Evolutionary conservation across 2,113 vertebrate species (phyloP).

Genomic region (Limnothrissa miodon): DNA sequence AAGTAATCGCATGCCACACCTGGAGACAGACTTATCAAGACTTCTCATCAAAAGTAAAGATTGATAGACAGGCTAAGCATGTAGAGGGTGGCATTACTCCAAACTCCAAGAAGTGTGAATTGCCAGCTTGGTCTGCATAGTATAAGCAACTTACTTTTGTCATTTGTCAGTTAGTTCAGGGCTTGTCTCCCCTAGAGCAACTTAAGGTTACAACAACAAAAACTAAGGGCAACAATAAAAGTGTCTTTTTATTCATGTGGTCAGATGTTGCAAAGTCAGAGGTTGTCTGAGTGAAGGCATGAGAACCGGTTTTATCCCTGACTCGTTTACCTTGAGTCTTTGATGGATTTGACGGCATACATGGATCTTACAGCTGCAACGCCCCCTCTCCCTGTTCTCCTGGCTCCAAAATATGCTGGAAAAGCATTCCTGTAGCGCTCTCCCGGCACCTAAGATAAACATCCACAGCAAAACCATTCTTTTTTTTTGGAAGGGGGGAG

Average conservation of each 20-base stretch:
- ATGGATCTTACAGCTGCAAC: not conserved
- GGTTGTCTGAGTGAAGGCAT: not conserved
- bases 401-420: not conserved
- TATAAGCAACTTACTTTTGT: too few species aligned
- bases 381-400: not conserved
- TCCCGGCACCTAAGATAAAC: conserved; percentile 7
- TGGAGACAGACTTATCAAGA: not conserved
- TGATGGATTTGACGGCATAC: not conserved
- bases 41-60: not conserved
- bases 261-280: not conserved
- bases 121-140: too few species aligned
- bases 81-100: not conserved
- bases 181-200: too few species aligned
- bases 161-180: too few species aligned
- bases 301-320: not conserved
- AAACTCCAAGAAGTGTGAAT: not conserved
- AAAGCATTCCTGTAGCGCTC: not conserved
- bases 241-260: too few species aligned
- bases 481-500: not conserved
- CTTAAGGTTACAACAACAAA: too few species aligned
- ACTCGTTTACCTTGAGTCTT: conserved; percentile 6
- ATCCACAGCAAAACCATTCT: conserved; percentile 16
- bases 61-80: not conserved
- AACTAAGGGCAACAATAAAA: too few species aligned
- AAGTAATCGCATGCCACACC: not conserved